Base-by-base conservation (phyloP, 1,140 invertebrate species). In the Bombus difficillimus region DNA sequence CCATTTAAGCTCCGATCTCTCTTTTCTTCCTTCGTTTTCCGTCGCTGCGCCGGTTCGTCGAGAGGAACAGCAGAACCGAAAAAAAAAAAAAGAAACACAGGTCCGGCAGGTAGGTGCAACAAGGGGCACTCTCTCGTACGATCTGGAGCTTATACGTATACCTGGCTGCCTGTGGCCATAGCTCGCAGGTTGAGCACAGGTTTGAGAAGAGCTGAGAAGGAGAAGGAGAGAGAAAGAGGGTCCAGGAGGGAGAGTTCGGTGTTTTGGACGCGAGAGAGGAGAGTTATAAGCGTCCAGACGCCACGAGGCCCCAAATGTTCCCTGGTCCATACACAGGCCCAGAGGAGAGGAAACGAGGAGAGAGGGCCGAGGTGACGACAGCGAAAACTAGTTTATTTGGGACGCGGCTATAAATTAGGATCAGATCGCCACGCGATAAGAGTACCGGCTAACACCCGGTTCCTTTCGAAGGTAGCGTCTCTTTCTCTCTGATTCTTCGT, bases 321-420 rank as follows among this genome's bases (percentile, higher is more conserved):
- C 66, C 28, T n/a, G 68, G 37, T 59, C 71, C 32, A n/a, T 39
- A 47, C 41, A 57, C 34, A 47, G 13, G 41, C 8, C 28, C 28
- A 3, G 28, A 15, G n/a, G 71, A n/a, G 41, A 32, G 6, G 41
- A 15, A 9, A 18, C 3, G 59, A 81, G 90, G 82, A 62, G 82
- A 82, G 83, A 82, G 76, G 73, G 89, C 81, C 89, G 91, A 95
- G 93, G 94, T 95, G 95, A 95, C 94, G 94, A 95, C 94, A 95
- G 94, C 94, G 94, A 93, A 95, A 95, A 95, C 95, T 95, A 95
- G 95, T 95, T 95, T 95, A 95, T 95, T 95, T 94, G 93, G 94
- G 94, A 94, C 94, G 93, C 90, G 94, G 93, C 94, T 95, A 95
- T 95, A 95, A 95, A 95, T 95, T 95, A 95, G 94, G 94, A 95